Evolutionary conservation across 1,140 invertebrate species (phyloP).

Genomic region (Sycobia sp.): DNA sequence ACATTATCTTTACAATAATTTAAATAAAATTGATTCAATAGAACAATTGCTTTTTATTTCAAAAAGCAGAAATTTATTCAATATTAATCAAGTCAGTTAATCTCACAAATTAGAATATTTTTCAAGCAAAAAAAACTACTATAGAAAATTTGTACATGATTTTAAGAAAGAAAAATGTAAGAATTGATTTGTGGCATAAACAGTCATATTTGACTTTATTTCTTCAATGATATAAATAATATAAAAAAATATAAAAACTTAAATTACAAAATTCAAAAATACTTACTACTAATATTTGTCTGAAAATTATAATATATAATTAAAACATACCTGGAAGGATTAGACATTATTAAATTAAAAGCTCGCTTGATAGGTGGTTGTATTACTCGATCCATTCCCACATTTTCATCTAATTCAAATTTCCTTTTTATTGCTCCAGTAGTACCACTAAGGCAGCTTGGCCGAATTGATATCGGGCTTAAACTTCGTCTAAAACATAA

Average conservation of each 20-base stretch:
- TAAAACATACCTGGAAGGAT: constrained; percentile 54
- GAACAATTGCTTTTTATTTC: too few species aligned
- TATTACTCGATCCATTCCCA: constrained; percentile 54
- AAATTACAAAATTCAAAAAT: not conserved
- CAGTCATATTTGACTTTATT: too few species aligned
- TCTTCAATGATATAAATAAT: too few species aligned
- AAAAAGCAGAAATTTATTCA: too few species aligned
- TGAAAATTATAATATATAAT: not conserved
- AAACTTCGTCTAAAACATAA: constrained; percentile 69
- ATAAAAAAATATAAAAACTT: not conserved
- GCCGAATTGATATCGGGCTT: constrained; percentile 80
- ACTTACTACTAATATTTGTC: not conserved
- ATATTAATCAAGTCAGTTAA: too few species aligned
- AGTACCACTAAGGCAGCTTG: constrained; percentile 64
- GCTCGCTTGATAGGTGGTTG: constrained; percentile 66
- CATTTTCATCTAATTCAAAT: constrained; percentile 73
- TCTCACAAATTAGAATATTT: too few species aligned
- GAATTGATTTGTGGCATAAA: too few species aligned
- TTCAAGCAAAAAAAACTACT: too few species aligned
- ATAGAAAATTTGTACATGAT: too few species aligned
- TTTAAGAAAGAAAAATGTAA: too few species aligned
- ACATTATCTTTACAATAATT: too few species aligned
- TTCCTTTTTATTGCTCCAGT: constrained; percentile 75
- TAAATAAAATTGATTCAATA: too few species aligned
- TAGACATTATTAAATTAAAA: constrained; percentile 53